Evolutionary conservation across 2,888 invertebrate genomes (phyloP).

Genomic region (Caenorhabditis japonica): DNA sequence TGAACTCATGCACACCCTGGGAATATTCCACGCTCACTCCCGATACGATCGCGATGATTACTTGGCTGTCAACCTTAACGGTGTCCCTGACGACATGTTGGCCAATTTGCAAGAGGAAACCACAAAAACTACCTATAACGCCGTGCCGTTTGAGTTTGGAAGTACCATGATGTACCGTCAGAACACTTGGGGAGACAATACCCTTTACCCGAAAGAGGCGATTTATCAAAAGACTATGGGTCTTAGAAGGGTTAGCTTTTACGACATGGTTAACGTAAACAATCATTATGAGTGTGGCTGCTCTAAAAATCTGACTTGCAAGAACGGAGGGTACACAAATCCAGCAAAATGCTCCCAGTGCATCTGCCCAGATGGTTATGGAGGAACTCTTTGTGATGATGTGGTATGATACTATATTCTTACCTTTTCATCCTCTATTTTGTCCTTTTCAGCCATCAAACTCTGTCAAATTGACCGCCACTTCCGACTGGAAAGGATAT

Average conservation of each 20-base stretch:
- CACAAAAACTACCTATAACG: conserved; percentile 7
- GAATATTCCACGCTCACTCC: conserved; percentile 74
- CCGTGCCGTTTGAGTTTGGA: conserved; percentile 32
- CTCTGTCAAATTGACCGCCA: conserved; percentile 18
- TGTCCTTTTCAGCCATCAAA: conserved; percentile 10
- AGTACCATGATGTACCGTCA: conserved; percentile 32
- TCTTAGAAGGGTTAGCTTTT: conserved; percentile 13
- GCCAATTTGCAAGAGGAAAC: conserved; percentile 19
- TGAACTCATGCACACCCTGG: conserved; percentile 73
- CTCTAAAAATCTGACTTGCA: background rate
- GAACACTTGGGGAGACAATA: conserved; percentile 26
- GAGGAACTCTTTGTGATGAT: conserved; percentile 11
- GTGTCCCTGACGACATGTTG: conserved; percentile 39
- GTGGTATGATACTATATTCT: no score
- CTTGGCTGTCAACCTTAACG: conserved; percentile 55
- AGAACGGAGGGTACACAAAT: conserved; percentile 31
- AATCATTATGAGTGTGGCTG: conserved; percentile 15
- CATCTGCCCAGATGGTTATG: conserved; percentile 21
- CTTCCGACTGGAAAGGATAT: conserved; percentile 29
- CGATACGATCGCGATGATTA: conserved; percentile 67
- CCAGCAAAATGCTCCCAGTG: conserved; percentile 14
- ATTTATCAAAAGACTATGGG: conserved; percentile 25
- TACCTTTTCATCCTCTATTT: no score
- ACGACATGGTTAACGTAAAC: conserved; percentile 19
- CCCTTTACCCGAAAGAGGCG: conserved; percentile 8